Percentiles rank a stretch among this genome's conserved stretches.
phyloP scores from a whole-genome alignment of 2,797 vertebrate genomes.

The Uromys caudimaculatus region DNA sequence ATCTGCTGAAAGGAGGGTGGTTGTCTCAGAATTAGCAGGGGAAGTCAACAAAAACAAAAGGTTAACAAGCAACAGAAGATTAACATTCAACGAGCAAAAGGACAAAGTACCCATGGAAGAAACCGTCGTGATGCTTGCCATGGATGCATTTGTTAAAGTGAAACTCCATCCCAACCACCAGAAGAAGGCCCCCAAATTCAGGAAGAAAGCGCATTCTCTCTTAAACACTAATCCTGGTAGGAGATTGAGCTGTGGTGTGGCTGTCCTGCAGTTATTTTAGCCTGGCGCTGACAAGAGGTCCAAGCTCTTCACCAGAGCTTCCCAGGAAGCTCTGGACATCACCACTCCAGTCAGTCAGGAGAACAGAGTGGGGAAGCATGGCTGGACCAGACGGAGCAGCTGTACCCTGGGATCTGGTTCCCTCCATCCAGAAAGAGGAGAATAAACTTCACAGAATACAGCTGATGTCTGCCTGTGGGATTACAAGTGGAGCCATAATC shows the following conservation, averaged over 20 bases:
- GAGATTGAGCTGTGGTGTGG: neutral
- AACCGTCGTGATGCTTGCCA: neutral
- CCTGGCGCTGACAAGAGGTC: neutral
- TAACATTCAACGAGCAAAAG: neutral
- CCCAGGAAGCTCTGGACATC: neutral
- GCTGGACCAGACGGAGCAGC: neutral
- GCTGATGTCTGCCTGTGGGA: neutral
- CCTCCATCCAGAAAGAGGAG: neutral
- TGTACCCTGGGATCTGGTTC: neutral
- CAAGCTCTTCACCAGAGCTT: neutral
- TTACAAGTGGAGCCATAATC: neutral
- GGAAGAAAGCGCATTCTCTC: neutral
- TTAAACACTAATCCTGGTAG: neutral
- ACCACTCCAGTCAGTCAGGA: neutral
- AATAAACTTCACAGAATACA: neutral
- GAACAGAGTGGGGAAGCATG: neutral
- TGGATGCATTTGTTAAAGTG: neutral
- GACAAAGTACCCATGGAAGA: neutral
- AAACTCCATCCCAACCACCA: neutral
- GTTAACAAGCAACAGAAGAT: conserved; percentile 2
- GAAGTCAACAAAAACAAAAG: neutral
- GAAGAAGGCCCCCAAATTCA: neutral
- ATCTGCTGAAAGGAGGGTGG: neutral
- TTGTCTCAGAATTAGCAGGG: too few relatives aligned
- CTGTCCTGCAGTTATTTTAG: neutral